Conservation (phyloP, 2,888 invertebrate species). For the Hirtodrosophila confusa region DNA sequence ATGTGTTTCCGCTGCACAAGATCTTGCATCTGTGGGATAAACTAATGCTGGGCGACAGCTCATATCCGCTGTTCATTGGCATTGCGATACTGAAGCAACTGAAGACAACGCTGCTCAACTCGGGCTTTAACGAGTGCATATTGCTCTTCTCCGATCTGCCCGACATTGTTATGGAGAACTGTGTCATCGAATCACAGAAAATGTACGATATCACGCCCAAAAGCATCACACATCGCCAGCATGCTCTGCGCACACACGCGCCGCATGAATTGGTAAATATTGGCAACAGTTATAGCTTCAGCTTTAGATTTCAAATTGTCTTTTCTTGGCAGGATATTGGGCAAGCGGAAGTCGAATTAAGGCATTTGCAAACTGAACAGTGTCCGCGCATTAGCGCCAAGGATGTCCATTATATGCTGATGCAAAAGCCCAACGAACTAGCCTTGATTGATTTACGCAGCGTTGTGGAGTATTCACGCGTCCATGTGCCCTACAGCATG, state of each 20-base stretch:
- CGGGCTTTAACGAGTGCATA: constrained; percentile 99
- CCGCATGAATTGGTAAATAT: constrained; percentile 78
- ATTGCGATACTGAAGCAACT: constrained; percentile 96
- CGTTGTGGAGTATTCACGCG: constrained; percentile 87
- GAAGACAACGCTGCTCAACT: constrained; percentile 91
- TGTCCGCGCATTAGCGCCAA: constrained; percentile 93
- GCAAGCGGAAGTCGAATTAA: constrained; percentile 87
- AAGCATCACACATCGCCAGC: constrained; percentile 93
- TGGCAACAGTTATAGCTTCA: too few relatives aligned
- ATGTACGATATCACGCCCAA: constrained; percentile 92
- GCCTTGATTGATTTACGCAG: constrained; percentile 89
- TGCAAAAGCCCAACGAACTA: constrained; percentile 86
- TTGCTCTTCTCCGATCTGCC: constrained; percentile 99
- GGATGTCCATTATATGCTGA: constrained; percentile 91
- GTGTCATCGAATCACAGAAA: constrained; percentile 93
- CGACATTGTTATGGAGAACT: constrained; percentile 97
- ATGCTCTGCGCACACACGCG: constrained; percentile 86
- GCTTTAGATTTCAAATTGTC: too few relatives aligned
- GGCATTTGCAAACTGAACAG: constrained; percentile 89
- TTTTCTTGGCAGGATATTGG: constrained; percentile 86
- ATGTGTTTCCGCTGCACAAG: constrained; percentile 99
- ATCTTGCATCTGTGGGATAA: constrained; percentile 99
- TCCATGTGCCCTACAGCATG: constrained; percentile 91
- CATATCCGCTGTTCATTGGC: constrained; percentile 97
- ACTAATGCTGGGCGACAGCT: constrained; percentile 94